phyloP scores from a whole-genome alignment of 2,113 vertebrate species.

The Labeo rohita region DNA sequence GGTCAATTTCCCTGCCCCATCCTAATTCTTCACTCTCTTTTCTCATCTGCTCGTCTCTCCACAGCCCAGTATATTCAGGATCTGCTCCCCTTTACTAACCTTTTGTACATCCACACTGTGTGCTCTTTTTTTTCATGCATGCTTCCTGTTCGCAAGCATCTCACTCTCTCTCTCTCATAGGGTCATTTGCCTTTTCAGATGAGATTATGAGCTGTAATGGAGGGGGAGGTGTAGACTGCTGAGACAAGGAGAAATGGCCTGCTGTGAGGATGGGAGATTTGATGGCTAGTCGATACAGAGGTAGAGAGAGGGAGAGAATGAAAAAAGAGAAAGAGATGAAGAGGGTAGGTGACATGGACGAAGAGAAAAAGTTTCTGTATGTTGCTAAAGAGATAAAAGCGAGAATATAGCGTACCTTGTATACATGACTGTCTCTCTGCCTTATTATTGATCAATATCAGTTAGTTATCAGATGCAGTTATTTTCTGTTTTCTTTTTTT shows the following conservation, averaged over 20 bases:
- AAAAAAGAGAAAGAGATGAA: slow-evolving; percentile 50
- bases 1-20: slow-evolving; percentile 61
- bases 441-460: neutral
- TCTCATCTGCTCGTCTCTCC: slow-evolving; percentile 48
- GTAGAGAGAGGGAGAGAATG: slow-evolving; percentile 38
- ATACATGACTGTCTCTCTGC: neutral
- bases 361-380: slow-evolving; percentile 45
- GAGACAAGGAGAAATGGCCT: slow-evolving; percentile 79
- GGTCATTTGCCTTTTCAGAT: slow-evolving; percentile 78
- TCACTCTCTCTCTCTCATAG: slow-evolving; percentile 46
- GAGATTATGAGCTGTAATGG: slow-evolving; percentile 80
- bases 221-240: slow-evolving; percentile 77
- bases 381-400: slow-evolving; percentile 3
- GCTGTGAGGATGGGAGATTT: slow-evolving; percentile 73
- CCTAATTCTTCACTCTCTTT: slow-evolving; percentile 45
- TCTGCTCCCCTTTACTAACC: slow-evolving; percentile 9
- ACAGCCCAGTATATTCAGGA: slow-evolving; percentile 1
- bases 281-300: slow-evolving; percentile 78
- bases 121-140: neutral
- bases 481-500: neutral
- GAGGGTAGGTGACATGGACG: slow-evolving; percentile 50
- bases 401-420: slow-evolving; percentile 16
- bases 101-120: neutral
- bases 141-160: slow-evolving; percentile 7
- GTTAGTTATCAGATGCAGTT: neutral